Evolutionary conservation across 2,797 vertebrate genomes (phyloP), one percentile per base, ranked within the genome.

Genomic region (Eurystomus glaucurus): DNA sequence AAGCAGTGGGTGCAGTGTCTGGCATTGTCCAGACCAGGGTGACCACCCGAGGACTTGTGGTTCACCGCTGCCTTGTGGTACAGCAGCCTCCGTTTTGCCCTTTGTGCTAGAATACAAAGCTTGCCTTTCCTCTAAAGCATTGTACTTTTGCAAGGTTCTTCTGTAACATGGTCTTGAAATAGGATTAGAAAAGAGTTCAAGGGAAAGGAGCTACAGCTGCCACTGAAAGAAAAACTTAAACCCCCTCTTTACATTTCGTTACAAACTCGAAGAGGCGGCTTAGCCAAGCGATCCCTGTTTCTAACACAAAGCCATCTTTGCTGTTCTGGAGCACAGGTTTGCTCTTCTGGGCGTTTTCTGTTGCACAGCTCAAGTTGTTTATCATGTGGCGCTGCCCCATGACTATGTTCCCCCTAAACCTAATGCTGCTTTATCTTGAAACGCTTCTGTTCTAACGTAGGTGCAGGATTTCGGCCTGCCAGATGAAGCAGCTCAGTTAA

Each of bases 31-130:
- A 1, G 28, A 10, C 1, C 2, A 0, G 1, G 2, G 20, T 1
- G 28, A 4, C 6, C 41, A 8, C 14, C 0, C 0, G 2, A 52
- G 66, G 19, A 13, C 39, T 22, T 16, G 0, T 0, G 1, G 14
- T 2, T 45, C 25, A 1, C 65, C 29, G 1, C 57, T 9, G 2
- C 54, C 39, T 25, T 1, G 2, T 3, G 29, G 6, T 45, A 16
- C 1, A 76, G 75, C 81, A 58, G 72, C 51, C 54, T 3, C 3
- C 7, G 4, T 6, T 33, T 33, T 51, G 19, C 74, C 61, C 45
- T 48, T 10, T 25, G 31, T 22, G 50, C 80, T 80, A 1, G 1
- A 14, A 7, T 3, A 25, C 21, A 18, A 17, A 31, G 55, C 62
- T 62, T 20, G 52, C 22, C n/a, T 43, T 70, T 39, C 26, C 31